Evolutionary conservation across 2,888 invertebrate genomes (phyloP), one percentile per base, ranked within the genome.

Genomic region (Catocala fraxini): DNA sequence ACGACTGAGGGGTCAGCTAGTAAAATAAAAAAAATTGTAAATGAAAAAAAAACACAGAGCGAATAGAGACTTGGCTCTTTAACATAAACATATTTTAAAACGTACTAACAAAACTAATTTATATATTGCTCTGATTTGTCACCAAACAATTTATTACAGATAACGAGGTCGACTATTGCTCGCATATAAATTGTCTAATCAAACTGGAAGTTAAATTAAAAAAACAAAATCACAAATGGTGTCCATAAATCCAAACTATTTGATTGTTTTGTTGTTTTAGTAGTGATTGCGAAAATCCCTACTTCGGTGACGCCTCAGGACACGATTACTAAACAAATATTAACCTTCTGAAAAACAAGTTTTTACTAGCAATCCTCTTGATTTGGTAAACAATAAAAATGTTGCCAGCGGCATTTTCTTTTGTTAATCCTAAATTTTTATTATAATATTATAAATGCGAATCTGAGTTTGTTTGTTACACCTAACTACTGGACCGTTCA

Each of bases 101-200:
- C 10, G 63, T 71, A 69, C 66, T 12, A 59, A 51, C 35, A 42
- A 70, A 74, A 68, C 66, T 68, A 67, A 75, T 73, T 75, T 67
- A 67, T 73, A 66, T 57, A 67, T 73, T 63, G 73, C 71, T 73
- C 75, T 69, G 75, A 75, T 73, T 75, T 71, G 71, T 75, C 75
- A 67, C 53, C 66, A 65, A 42, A 52, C 59, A 53, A 70, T 74
- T 71, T 71, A 73, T 72, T 63, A 61, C 45, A 34, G 51, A 33
- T 49, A 49, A 49, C 65, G 57, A 71, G 73, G 73, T 55, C 59
- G 53, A 47, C 9, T 46, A 62, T 47, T 47, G 49, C 35, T 47
- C 52, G 53, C 61, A 64, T 57, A 67, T 56, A 61, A 70, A 70
- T 63, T 33, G 56, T 15, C 45, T 62, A 60, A 72, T 70, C 25